A percentile compares a stretch with the other conserved stretches of the same genome.
Conservation (phyloP, 2,888 invertebrate species). For the Chrysolina haemoptera region DNA sequence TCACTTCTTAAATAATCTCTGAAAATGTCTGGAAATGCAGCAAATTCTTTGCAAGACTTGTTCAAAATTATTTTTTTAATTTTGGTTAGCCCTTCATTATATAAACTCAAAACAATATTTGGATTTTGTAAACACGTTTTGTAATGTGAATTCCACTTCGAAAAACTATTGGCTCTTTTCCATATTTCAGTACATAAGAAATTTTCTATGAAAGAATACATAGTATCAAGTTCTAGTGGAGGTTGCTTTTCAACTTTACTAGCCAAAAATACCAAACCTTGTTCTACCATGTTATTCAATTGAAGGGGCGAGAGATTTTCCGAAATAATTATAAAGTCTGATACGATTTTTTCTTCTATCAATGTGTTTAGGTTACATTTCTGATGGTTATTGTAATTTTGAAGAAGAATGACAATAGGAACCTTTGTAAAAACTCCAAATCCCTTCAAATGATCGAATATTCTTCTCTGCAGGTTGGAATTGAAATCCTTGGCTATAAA, state of each 20-base stretch:
- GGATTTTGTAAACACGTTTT: slow-evolving; percentile 72
- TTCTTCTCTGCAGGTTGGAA: slow-evolving; percentile 55
- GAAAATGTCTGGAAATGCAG: slow-evolving; percentile 79
- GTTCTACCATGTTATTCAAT: slow-evolving; percentile 55
- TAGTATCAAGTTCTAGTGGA: slow-evolving; percentile 74
- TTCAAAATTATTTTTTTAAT: slow-evolving; percentile 76
- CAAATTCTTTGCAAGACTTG: slow-evolving; percentile 74
- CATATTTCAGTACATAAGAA: slow-evolving; percentile 77
- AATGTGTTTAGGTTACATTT: slow-evolving; percentile 50
- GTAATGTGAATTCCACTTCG: slow-evolving; percentile 68
- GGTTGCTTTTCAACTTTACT: slow-evolving; percentile 71
- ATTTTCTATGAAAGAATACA: slow-evolving; percentile 73
- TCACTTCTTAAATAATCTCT: slow-evolving; percentile 71
- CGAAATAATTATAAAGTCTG: slow-evolving; percentile 57
- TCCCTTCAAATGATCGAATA: slow-evolving; percentile 56
- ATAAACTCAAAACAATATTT: slow-evolving; percentile 74
- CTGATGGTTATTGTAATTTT: slow-evolving; percentile 49
- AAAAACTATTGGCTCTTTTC: slow-evolving; percentile 71
- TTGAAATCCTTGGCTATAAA: slow-evolving; percentile 63
- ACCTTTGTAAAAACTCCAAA: slow-evolving; percentile 62
- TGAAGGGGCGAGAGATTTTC: slow-evolving; percentile 52
- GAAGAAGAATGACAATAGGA: slow-evolving; percentile 60
- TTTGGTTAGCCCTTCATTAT: slow-evolving; percentile 79
- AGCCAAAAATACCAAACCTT: slow-evolving; percentile 70
- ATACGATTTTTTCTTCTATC: slow-evolving; percentile 55